A percentile compares a stretch with the other conserved stretches of the same genome.
These are phyloP conservation scores for Fulica atra DNA, from an alignment of 2,113 vertebrate species.

Conservation along the genomic window DNA sequence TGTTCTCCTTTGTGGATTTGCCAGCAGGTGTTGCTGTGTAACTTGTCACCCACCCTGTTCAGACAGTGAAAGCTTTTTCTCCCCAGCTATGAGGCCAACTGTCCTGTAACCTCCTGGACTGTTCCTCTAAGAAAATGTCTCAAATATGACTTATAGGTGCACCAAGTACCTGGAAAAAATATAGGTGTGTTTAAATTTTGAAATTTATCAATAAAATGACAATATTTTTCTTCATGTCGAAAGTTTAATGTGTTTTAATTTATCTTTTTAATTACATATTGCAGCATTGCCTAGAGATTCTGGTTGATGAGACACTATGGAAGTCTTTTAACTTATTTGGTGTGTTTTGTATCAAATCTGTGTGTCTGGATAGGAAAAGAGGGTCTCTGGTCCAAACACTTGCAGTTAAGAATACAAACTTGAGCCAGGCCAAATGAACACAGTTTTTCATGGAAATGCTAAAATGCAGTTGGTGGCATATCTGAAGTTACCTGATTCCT, in stretches of 20 bases:
- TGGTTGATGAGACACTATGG: not conserved
- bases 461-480: not conserved
- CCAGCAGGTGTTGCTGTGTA: slow-evolving; percentile 56
- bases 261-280: not conserved
- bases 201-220: not conserved
- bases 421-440: not conserved
- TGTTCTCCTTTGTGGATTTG: slow-evolving; percentile 25
- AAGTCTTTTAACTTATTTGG: not conserved
- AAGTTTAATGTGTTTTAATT: fast-evolving
- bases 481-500: not conserved
- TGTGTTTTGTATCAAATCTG: fast-evolving
- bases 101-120: not conserved
- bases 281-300: not conserved
- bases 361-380: fast-evolving
- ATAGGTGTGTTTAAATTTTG: not conserved
- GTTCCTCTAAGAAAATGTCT: not conserved
- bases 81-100: not conserved
- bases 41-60: slow-evolving; percentile 32
- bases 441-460: not conserved
- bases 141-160: not conserved
- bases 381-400: not conserved
- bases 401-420: not conserved
- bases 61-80: not conserved
- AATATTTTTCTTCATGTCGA: not conserved
- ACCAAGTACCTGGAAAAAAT: not conserved